Conservation (phyloP, 2,797 vertebrate species). For the Sebastes melanostomus region DNA sequence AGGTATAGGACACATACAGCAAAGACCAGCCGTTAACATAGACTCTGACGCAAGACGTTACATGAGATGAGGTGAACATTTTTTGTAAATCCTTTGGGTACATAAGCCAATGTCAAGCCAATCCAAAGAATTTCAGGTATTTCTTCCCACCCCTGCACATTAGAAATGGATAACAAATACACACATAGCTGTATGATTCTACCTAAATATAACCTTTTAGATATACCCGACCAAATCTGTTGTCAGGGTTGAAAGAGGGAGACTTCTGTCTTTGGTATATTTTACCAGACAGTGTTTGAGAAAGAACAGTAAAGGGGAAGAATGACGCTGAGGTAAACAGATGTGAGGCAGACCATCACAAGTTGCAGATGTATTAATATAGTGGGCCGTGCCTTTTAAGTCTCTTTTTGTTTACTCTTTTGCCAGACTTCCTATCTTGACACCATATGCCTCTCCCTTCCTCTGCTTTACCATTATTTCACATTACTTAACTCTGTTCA, state of each 20-base stretch:
- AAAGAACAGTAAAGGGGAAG: neutral
- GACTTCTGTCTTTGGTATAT: neutral
- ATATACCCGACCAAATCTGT: neutral
- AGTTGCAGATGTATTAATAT: slow-evolving; percentile 3
- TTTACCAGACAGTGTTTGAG: neutral
- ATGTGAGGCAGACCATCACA: slow-evolving; percentile 2
- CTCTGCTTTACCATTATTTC: neutral
- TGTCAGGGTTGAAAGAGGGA: slow-evolving; percentile 1
- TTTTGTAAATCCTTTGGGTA: neutral
- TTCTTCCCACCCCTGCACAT: neutral
- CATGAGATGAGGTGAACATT: neutral
- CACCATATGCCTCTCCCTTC: neutral
- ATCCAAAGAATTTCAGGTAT: neutral
- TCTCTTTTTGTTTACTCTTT: slow-evolving; percentile 6
- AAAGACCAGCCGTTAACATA: neutral
- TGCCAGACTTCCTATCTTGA: neutral
- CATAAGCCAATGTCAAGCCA: neutral
- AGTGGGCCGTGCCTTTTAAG: neutral
- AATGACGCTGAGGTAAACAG: slow-evolving; percentile 2
- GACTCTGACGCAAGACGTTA: neutral
- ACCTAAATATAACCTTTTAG: slow-evolving; percentile 1
- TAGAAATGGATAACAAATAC: neutral
- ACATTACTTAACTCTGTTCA: neutral
- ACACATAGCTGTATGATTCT: neutral
- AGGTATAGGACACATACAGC: neutral